Base-by-base conservation (phyloP, 2,888 invertebrate genomes). In the Conchocele bisecta region DNA sequence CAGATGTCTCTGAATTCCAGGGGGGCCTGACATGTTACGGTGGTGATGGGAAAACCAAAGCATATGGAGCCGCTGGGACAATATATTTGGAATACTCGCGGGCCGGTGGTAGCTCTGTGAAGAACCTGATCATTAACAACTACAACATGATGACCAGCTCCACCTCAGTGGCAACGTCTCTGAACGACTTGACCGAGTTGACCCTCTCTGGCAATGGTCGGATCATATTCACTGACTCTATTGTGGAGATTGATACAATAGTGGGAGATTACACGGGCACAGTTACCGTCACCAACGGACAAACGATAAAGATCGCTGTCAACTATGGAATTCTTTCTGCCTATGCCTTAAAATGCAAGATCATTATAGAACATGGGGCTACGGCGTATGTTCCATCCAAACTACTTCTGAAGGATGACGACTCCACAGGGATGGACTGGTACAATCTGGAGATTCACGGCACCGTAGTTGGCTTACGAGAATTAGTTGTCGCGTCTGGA, bases 51-150 rank as follows among this genome's bases (percentile, higher is more conserved):
- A 42, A 53, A 64, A 15, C 59, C 56, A 26, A 70, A 68, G 22
- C 63, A 5, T 33, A 53, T 31, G 86, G 84, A 28, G 86, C 83
- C 17, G 77, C 83, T 7, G 86, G 86, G 35, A 83, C 86, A 0
- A 51, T 84, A 1, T 85, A 83, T 48, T 33, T 64, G 24, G 15
- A 65, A 3, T 84, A 75, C 42, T 42, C 57, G 6, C 61, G 80
- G 35, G 72, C 80, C 13, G 81, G 83, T 6, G 75, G 77, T 7
- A 51, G 56, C 3, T 29, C 42, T 2, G 54, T 65, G 15, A 60
- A 64, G 13, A 67, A 71, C 33, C 15, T 83, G 15, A 48, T 64
- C 26, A 60, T 81, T 11, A 64, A 79, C 31, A 85, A 86, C 48
- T 67, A 76, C 24, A 66, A 35, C 13, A 35, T 31, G 6, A 39